These are phyloP conservation scores for Aethes cnicana DNA, from an alignment of 2,888 invertebrate species.

Conservation along the genomic window DNA sequence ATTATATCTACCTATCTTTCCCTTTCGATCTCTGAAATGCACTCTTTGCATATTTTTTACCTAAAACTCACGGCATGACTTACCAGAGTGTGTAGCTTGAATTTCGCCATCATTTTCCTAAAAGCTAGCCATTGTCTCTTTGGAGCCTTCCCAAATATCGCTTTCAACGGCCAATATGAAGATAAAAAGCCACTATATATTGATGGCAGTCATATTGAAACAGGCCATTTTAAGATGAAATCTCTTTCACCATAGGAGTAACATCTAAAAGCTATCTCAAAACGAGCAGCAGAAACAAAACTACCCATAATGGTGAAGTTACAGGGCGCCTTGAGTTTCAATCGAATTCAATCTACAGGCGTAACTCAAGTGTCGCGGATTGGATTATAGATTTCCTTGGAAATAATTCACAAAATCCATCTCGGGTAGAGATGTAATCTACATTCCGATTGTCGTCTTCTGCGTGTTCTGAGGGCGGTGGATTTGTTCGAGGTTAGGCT, in stretches of 20 bases:
- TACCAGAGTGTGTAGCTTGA: constrained; percentile 1
- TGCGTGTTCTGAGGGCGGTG: constrained; percentile 50
- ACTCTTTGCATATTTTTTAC: too few species aligned
- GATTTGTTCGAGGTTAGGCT: constrained; percentile 57
- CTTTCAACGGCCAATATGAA: constrained; percentile 50
- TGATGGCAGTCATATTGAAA: constrained; percentile 51
- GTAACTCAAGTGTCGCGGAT: constrained; percentile 50
- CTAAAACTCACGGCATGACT: too few species aligned
- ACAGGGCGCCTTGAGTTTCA: constrained; percentile 38
- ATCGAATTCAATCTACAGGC: constrained; percentile 45
- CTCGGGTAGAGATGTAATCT: constrained; percentile 55
- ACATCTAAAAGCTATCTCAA: too few species aligned
- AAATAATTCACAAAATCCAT: constrained; percentile 54
- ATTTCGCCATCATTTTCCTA: constrained; percentile 57
- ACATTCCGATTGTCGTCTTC: constrained; percentile 57
- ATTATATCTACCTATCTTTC: too few species aligned
- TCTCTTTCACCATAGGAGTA: constrained; percentile 35
- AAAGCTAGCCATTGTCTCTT: constrained; percentile 68
- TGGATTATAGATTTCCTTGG: constrained; percentile 45
- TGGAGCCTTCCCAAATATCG: constrained; percentile 60
- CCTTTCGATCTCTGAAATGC: too few species aligned
- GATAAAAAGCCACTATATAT: constrained; percentile 58
- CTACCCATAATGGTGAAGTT: constrained; percentile 26
- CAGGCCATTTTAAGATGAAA: constrained; percentile 39
- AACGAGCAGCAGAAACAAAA: too few species aligned